Evolutionary conservation across 2,113 vertebrate species (phyloP), one percentile per base, ranked within the genome.

Genomic region (Atherinomorus stipes): DNA sequence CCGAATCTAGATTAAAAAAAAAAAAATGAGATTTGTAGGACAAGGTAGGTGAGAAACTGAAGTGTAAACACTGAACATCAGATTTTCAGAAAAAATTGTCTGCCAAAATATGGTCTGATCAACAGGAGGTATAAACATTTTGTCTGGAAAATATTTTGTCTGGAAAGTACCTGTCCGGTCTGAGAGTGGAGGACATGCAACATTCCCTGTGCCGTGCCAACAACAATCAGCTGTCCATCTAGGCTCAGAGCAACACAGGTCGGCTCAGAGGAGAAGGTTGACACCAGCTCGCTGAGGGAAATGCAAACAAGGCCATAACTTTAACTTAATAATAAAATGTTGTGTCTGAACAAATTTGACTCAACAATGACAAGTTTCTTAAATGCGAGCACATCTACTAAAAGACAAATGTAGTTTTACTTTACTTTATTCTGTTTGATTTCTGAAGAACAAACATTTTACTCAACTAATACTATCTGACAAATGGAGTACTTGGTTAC

Each of bases 161-260:
- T 8, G 12, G n/a, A 19, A 21, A n/a, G 28, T 83, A 97, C 96
- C 94, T 95, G 93, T 85, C 95, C 94, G 0, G 95, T 96, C 44
- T 93, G 88, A 15, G 89, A 61, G 67, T 93, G 76, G 85, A 97
- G 34, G 34, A 96, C 54, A 65, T 96, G 94, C 76, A 97, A 80
- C 0, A 76, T 91, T 31, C 96, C 96, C 49, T 74, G 84, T 13
- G 85, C 88, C 0, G 95, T 96, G 15, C 95, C 95, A 11, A 96
- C 94, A 2, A 91, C 94, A 45, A 94, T 88, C 80, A 93, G 58
- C 18, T 85, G 81, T 7, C 87, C 93, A 0, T 76, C 87, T 0
- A 87, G 81, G 62, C 93, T 94, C 81, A 95, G 0, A 0, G 80
- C 91, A 83, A 95, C 77, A 1, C 95, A 95, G 16, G 93, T 93